Evolutionary conservation across 2,888 invertebrate genomes (phyloP), one percentile per base, ranked within the genome.

Genomic region (Latrodectus elegans): DNA sequence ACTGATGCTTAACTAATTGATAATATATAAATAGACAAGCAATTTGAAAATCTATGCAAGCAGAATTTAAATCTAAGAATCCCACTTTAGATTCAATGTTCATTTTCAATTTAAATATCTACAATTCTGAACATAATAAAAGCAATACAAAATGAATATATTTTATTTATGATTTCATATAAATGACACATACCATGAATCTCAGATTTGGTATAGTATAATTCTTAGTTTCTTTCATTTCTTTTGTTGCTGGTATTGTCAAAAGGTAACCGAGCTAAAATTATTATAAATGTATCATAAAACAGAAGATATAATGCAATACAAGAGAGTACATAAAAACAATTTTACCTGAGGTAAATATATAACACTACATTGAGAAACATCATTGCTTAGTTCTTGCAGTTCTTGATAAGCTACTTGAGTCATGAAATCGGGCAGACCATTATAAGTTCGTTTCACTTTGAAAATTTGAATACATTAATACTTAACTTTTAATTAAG

Each of bases 261-360:
- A 97, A 93, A 89, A 97, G 92, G 92, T 96, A 96, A 0, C 97
- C 96, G 89, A 96, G 93, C 92, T 96, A 15, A 74, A 68, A 74
- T n/a, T 73, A n/a, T 49, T 15, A 14, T 26, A 71, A 73, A 73
- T 73, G 55, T 15, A 52, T 15, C 17, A 17, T 38, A 22, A 15
- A 12, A 12, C 8, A 2, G 10, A 12, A 15, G 72, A n/a, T 51
- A 72, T 49, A 72, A 51, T 15, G 15, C 4, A 67, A 9, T 22
- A n/a, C 38, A 72, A 72, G 3, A 53, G 51, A 22, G 17, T 10
- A 0, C 10, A 10, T 0, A 49, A 38, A 76, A 26, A 22, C 17
- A 64, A 77, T 51, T 67, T 92, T 64, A 97, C 94, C 91, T 94
- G 95, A 4, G 94, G 92, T 53, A 94, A 90, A 90, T 94, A 94